Base-by-base conservation (phyloP, 2,888 invertebrate genomes). In the Macrosoma leucophasiata region DNA sequence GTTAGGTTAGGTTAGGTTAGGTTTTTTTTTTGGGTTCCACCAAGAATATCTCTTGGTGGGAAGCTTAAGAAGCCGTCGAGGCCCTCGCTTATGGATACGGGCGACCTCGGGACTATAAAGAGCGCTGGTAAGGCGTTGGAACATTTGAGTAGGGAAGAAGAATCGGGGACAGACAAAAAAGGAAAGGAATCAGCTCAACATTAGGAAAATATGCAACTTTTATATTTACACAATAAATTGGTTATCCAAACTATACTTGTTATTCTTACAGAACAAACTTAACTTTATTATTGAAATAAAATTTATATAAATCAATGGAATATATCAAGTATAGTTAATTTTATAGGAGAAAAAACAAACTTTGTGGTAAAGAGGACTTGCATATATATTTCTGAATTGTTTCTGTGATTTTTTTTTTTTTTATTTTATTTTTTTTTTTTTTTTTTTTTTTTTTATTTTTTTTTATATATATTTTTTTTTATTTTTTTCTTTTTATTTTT, bases 251-350 rank as follows among this genome's bases (percentile, higher is more conserved):
- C n/a, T n/a, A n/a, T n/a, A n/a, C n/a, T n/a, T n/a, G n/a, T n/a
- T n/a, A n/a, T n/a, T n/a, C n/a, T n/a, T n/a, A n/a, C n/a, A n/a
- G n/a, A n/a, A n/a, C n/a, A n/a, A n/a, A n/a, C n/a, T 9, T 8
- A 10, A 4, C 10, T 9, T 8, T 4, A 9, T 39, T 35, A 35
- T 34, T 37, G 29, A 30, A 31, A 36, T 29, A 31, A 29, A 29
- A 22, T 29, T 26, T 35, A 33, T 35, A 33, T 33, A 36, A 35
- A 36, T 40, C 36, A 40, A 37, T 41, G 37, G 41, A 36, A 37
- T 41, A 41, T 37, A 37, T 37, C 37, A 41, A 37, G 37, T 41
- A 36, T 37, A 32, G 41, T 41, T 41, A 37, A n/a, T 8, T 4
- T 39, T 39, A 39, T 31, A 33, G 34, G 34, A 39, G 34, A 20